Evolutionary conservation across 2,888 invertebrate genomes (phyloP).

Genomic region (Saturnia pavonia): DNA sequence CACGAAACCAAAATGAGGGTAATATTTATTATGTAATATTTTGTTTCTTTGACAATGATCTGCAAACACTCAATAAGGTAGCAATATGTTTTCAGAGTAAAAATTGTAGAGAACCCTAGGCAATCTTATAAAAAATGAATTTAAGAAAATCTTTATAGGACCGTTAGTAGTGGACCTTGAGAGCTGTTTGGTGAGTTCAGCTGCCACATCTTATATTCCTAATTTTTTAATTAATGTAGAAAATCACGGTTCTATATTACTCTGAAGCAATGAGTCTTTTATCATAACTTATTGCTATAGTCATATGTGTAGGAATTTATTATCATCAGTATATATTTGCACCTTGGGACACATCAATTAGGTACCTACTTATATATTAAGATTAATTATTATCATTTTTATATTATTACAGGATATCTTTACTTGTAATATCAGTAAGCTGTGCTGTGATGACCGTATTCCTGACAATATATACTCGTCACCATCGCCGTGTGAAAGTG

Average conservation of each 20-base stretch:
- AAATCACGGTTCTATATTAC: background rate
- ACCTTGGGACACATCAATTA: background rate
- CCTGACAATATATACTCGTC: conserved; percentile 90
- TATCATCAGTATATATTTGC: background rate
- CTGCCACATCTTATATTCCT: too few relatives aligned
- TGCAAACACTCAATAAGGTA: too few relatives aligned
- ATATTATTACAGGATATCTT: conserved; percentile 85
- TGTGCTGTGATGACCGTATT: conserved; percentile 90
- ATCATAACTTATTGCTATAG: background rate
- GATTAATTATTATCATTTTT: background rate
- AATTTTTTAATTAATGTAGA: background rate
- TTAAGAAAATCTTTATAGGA: too few relatives aligned
- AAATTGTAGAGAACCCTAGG: too few relatives aligned
- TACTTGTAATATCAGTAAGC: conserved; percentile 89
- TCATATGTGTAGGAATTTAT: background rate
- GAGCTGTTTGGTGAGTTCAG: too few relatives aligned
- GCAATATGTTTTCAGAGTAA: too few relatives aligned
- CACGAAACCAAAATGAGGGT: too few relatives aligned
- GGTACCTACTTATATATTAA: background rate
- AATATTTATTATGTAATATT: too few relatives aligned
- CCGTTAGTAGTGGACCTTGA: too few relatives aligned
- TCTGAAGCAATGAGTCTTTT: background rate
- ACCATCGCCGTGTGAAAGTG: conserved; percentile 92
- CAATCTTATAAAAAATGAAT: too few relatives aligned
- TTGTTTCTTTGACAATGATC: too few relatives aligned